Conservation (phyloP, 2,888 invertebrate genomes). For the Eristalis tenax region DNA sequence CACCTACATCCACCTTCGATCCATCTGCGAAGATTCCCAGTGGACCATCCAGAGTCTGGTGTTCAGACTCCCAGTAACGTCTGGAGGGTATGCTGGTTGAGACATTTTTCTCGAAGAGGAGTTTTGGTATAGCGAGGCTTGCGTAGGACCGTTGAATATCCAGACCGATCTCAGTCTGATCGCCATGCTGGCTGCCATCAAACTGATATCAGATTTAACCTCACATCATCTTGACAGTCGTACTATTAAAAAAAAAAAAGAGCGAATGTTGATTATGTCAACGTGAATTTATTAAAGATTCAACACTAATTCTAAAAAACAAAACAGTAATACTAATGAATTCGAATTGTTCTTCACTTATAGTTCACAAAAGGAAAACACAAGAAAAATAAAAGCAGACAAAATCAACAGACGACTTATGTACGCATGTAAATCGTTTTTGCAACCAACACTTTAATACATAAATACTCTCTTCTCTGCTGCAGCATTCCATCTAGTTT, state of each 20-base stretch:
- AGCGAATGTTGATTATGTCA: conserved; percentile 2
- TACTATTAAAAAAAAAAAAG: not conserved
- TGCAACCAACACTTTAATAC: conserved; percentile 13
- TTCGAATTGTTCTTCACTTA: conserved; percentile 16
- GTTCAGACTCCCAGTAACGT: too few relatives aligned
- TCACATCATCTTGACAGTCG: not conserved
- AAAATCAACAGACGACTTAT: conserved; percentile 27
- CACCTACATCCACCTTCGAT: too few relatives aligned
- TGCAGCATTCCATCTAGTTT: conserved; percentile 8
- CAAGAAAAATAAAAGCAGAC: conserved; percentile 6
- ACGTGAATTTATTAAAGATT: conserved; percentile 40
- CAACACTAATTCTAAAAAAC: conserved; percentile 33
- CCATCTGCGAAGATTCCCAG: too few relatives aligned
- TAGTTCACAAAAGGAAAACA: conserved; percentile 6
- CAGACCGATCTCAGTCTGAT: too few relatives aligned
- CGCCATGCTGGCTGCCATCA: too few relatives aligned
- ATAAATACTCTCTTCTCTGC: conserved; percentile 25
- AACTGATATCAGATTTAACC: too few relatives aligned
- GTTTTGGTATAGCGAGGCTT: too few relatives aligned
- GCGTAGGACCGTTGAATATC: too few relatives aligned
- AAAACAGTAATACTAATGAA: conserved; percentile 40
- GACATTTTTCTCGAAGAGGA: too few relatives aligned
- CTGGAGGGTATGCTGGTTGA: too few relatives aligned
- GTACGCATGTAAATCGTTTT: conserved; percentile 1
- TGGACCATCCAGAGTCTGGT: too few relatives aligned